Evolutionary conservation across 2,113 vertebrate genomes (phyloP).

Genomic region (Xenus cinereus): DNA sequence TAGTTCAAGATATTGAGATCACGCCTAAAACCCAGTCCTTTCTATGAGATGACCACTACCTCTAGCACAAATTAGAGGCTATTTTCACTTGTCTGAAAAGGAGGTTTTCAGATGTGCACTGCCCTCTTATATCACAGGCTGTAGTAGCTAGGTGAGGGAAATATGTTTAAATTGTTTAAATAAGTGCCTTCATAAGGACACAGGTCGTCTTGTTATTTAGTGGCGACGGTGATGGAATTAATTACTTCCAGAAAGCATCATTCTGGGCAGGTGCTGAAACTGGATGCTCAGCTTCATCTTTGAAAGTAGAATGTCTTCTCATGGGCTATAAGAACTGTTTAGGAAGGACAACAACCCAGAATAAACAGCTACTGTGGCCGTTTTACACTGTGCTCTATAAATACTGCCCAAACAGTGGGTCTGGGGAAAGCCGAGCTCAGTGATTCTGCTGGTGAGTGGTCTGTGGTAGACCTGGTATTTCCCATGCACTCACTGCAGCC

Average conservation of each 20-base stretch:
- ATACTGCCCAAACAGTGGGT: neutral
- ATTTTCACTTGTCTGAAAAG: neutral
- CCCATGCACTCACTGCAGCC: neutral
- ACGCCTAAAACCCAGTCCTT: neutral
- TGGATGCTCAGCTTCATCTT: neutral
- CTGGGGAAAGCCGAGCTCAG: neutral
- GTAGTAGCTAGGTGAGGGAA: neutral
- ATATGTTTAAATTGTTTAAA: neutral
- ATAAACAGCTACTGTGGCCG: rapidly evolving
- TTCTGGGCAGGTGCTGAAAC: neutral
- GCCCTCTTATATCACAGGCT: neutral
- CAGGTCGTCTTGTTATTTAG: neutral
- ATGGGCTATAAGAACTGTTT: neutral
- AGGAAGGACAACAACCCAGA: neutral
- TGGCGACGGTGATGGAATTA: rapidly evolving
- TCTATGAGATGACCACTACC: neutral
- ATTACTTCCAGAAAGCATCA: neutral
- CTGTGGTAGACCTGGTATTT: neutral
- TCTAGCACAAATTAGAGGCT: neutral
- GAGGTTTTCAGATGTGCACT: neutral
- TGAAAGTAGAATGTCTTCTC: neutral
- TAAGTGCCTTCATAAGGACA: neutral
- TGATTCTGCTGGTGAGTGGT: neutral
- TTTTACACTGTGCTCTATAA: neutral
- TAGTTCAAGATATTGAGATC: neutral